These are phyloP conservation scores for Caenorhabditis becei DNA, from an alignment of 2,888 invertebrate genomes.

Conservation along the genomic window DNA sequence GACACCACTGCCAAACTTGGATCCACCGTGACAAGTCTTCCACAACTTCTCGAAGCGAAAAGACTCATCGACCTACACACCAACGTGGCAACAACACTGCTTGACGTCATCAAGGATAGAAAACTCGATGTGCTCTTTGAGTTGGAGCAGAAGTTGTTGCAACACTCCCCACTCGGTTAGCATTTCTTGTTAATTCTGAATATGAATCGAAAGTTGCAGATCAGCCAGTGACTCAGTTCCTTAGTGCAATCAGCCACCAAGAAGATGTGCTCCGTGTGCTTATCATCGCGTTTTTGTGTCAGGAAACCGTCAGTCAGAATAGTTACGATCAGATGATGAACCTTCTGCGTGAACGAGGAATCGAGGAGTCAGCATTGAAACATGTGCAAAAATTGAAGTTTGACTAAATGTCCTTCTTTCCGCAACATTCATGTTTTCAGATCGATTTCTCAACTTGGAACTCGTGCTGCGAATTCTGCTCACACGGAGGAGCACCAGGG, in stretches of 20 bases:
- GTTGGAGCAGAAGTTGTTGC: slow-evolving; percentile 97
- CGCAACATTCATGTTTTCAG: slow-evolving; percentile 27
- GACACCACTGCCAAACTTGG: slow-evolving; percentile 92
- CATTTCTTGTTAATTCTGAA: slow-evolving; percentile 11
- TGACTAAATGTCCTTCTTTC: background rate
- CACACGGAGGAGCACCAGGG: slow-evolving; percentile 86
- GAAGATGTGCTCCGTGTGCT: slow-evolving; percentile 77
- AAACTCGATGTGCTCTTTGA: slow-evolving; percentile 97
- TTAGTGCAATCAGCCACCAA: slow-evolving; percentile 63
- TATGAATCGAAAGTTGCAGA: slow-evolving; percentile 65
- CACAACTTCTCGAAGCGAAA: slow-evolving; percentile 97
- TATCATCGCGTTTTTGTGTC: slow-evolving; percentile 75
- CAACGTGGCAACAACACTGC: slow-evolving; percentile 90
- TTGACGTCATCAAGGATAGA: slow-evolving; percentile 85
- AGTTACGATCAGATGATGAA: slow-evolving; percentile 72
- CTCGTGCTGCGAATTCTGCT: slow-evolving; percentile 39
- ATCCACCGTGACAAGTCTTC: slow-evolving; percentile 92
- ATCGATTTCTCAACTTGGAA: slow-evolving; percentile 67
- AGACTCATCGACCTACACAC: slow-evolving; percentile 97
- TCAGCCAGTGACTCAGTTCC: slow-evolving; percentile 67
- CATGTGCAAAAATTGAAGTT: slow-evolving; percentile 76
- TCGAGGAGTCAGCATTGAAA: slow-evolving; percentile 75
- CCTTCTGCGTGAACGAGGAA: slow-evolving; percentile 70
- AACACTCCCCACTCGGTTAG: slow-evolving; percentile 83
- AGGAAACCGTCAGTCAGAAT: slow-evolving; percentile 65